These are phyloP conservation scores for Nudaria mundana DNA, from an alignment of 2,888 invertebrate genomes.

Conservation along the genomic window DNA sequence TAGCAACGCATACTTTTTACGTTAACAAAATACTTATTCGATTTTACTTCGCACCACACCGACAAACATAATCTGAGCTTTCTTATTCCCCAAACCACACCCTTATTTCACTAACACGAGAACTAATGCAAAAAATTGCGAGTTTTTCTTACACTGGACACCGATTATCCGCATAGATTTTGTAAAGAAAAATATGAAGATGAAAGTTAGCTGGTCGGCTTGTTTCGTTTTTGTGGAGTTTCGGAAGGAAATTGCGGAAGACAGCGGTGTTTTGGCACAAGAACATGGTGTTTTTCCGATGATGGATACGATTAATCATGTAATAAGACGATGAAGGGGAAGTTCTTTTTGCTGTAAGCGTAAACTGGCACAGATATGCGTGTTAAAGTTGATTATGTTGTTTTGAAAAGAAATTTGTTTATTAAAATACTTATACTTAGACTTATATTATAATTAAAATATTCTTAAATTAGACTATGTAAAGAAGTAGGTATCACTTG, in stretches of 20 bases:
- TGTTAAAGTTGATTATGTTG: neutral
- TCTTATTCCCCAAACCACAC: neutral
- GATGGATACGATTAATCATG: slow-evolving; percentile 40
- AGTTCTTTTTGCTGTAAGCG: slow-evolving; percentile 20
- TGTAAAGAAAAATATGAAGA: slow-evolving; percentile 48
- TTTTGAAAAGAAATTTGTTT: no score
- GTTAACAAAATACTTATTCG: slow-evolving; percentile 41
- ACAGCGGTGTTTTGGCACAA: slow-evolving; percentile 30
- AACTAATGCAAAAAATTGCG: neutral
- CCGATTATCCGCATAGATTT: slow-evolving; percentile 40
- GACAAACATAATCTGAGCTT: slow-evolving; percentile 14
- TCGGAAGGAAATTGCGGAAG: slow-evolving; percentile 38
- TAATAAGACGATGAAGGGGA: slow-evolving; percentile 31
- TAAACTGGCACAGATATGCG: neutral
- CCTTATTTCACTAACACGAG: no score
- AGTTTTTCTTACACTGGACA: slow-evolving; percentile 20
- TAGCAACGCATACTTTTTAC: slow-evolving; percentile 21
- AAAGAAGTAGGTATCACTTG: no score
- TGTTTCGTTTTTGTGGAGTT: slow-evolving; percentile 43
- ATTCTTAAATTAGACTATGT: no score
- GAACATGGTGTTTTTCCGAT: slow-evolving; percentile 31
- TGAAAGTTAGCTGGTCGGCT: slow-evolving; percentile 41
- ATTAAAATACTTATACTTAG: no score
- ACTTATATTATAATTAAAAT: no score
- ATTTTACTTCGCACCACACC: slow-evolving; percentile 35